A percentile compares a stretch with the other conserved stretches of the same genome.
phyloP scores from a whole-genome alignment of 2,113 vertebrate species.

The Smithornis capensis region DNA sequence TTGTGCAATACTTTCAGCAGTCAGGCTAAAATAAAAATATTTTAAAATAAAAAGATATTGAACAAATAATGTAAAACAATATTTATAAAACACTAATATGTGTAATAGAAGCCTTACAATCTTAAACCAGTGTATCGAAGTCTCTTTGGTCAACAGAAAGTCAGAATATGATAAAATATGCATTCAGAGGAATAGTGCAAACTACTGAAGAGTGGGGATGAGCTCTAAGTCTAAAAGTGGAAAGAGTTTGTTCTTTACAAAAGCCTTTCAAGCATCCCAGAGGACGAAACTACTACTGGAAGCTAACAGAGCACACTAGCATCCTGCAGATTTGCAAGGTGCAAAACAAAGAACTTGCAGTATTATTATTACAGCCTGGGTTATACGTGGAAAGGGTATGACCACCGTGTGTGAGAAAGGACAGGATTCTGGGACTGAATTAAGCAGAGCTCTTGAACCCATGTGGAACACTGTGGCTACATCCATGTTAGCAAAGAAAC shows the following conservation, averaged over 20 bases:
- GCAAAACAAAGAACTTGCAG: not conserved
- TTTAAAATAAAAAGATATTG: not conserved
- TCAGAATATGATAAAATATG: not conserved
- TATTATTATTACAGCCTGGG: not conserved
- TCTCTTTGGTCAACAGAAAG: not conserved
- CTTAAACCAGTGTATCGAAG: not conserved
- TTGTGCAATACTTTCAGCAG: not conserved
- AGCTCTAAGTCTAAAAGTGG: not conserved
- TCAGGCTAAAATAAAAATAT: not conserved
- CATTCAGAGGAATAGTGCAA: not conserved
- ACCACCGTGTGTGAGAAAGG: not conserved
- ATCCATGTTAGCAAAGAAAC: not conserved
- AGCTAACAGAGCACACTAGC: not conserved
- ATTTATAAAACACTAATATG: not conserved
- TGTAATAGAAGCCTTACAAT: not conserved
- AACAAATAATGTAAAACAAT: not conserved
- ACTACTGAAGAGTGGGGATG: not conserved
- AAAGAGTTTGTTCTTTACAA: not conserved
- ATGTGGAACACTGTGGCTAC: fast-evolving
- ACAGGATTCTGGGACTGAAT: not conserved
- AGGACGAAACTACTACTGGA: constrained; percentile 2
- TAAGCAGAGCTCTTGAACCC: not conserved
- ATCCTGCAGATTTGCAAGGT: not conserved
- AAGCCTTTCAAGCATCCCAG: not conserved
- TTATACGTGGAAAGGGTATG: not conserved